A percentile compares a stretch with the other conserved stretches of the same genome.
Conservation (phyloP, 2,888 invertebrate genomes). For the Drosophila cyrtoloma region DNA sequence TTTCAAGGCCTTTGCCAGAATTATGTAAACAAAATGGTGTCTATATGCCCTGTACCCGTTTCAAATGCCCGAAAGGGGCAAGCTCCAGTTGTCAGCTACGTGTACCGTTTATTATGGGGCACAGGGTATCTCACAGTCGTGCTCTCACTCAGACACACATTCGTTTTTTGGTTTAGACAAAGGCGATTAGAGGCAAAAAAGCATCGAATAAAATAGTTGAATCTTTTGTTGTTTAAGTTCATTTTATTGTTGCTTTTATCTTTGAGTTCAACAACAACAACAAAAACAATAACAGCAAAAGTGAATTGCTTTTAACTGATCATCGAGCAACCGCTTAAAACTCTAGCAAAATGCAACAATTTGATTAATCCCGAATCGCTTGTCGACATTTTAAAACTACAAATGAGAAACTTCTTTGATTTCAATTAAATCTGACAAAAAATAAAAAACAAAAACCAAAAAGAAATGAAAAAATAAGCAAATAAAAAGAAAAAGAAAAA, state of each 20-base stretch:
- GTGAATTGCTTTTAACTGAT: not conserved
- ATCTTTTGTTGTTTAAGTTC: not conserved
- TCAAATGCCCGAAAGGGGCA: not conserved
- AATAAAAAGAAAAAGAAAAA: not conserved
- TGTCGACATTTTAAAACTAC: not conserved
- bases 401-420: not conserved
- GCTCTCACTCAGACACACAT: too few relatives aligned
- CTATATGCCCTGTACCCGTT: not conserved
- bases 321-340: not conserved
- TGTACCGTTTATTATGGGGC: not conserved
- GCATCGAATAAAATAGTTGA: not conserved
- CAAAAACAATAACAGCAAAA: not conserved
- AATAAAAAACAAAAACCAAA: too few relatives aligned
- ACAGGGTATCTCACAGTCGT: not conserved
- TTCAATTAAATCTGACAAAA: not conserved
- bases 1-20: slow-evolving; percentile 12
- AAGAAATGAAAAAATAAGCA: not conserved
- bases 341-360: not conserved
- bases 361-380: not conserved
- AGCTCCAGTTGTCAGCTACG: not conserved
- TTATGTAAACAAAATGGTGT: not conserved
- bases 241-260: not conserved
- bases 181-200: not conserved
- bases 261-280: not conserved
- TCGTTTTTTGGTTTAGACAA: not conserved